A percentile compares a stretch with the other conserved stretches of the same genome.
phyloP scores from a whole-genome alignment of 2,797 vertebrate genomes.

The Tenualosa ilisha region DNA sequence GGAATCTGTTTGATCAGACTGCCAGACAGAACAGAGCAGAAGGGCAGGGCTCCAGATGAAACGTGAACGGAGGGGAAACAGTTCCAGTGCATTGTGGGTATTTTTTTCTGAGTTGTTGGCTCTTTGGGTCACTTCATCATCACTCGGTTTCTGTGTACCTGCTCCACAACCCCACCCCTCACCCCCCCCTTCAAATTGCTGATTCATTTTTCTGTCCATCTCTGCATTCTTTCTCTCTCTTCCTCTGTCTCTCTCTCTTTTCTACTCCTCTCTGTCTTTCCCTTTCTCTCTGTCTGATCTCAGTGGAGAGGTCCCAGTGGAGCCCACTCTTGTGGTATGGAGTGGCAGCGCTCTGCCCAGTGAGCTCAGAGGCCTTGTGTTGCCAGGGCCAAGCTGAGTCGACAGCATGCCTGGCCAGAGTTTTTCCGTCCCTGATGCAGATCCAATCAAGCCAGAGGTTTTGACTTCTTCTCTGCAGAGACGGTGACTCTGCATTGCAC shows the following conservation, averaged over 20 bases:
- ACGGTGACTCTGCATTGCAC: constrained; percentile 45
- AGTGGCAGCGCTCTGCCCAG: background rate
- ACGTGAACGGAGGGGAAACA: background rate
- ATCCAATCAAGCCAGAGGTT: constrained; percentile 57
- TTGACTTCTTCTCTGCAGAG: constrained; percentile 39
- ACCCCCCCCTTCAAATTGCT: background rate
- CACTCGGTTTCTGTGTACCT: background rate
- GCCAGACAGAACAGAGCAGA: constrained; percentile 11
- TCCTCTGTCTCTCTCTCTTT: background rate
- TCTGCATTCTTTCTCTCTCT: background rate
- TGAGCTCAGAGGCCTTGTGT: background rate
- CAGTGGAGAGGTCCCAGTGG: background rate
- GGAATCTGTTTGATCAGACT: constrained; percentile 12
- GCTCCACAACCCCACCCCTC: background rate
- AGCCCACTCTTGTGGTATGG: background rate
- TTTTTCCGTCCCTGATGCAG: constrained; percentile 50
- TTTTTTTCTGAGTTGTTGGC: background rate
- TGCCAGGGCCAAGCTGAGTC: constrained; percentile 2
- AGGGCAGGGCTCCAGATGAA: constrained; percentile 1
- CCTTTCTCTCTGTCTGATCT: constrained; percentile 26
- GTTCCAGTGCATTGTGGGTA: background rate
- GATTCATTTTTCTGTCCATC: background rate
- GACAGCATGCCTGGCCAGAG: constrained; percentile 49
- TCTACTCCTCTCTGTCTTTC: constrained; percentile 17
- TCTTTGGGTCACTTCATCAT: background rate